These are phyloP conservation scores for Thysanoteuthis rhombus DNA, from an alignment of 2,888 invertebrate species.

Conservation along the genomic window DNA sequence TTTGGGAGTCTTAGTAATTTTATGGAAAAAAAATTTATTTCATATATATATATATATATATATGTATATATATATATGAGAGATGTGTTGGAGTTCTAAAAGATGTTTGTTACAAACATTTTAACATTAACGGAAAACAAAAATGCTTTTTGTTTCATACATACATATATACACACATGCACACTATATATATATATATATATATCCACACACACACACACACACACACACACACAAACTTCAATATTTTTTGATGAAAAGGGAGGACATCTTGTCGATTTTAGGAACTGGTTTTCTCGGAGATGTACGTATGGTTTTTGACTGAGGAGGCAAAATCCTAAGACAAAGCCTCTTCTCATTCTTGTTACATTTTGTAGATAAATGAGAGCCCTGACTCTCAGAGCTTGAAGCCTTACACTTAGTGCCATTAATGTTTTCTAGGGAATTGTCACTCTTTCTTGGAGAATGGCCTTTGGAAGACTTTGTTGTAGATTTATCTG, in stretches of 20 bases:
- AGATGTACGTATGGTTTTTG: not conserved
- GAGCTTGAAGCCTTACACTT: not conserved
- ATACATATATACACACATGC: not conserved
- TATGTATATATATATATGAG: not conserved
- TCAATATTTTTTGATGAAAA: not conserved
- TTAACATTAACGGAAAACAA: not conserved
- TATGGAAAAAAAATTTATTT: not conserved
- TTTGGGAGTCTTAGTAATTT: not conserved
- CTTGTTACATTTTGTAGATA: not conserved
- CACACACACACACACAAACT: not conserved
- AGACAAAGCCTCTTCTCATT: not conserved
- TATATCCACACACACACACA: not conserved
- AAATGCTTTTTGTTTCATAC: not conserved
- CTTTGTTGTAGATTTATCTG: constrained; percentile 30
- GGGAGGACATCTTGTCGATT: not conserved
- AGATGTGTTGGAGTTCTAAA: not conserved
- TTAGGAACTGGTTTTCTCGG: not conserved
- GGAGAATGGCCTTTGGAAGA: not conserved
- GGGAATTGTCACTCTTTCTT: not conserved
- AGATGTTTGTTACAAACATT: not conserved
- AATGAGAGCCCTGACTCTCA: not conserved
- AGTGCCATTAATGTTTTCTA: not conserved
- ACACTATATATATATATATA: no score
- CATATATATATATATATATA: no score
- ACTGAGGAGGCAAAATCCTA: not conserved